Evolutionary conservation across 2,113 vertebrate genomes (phyloP).

Genomic region (Sinocyclocheilus maitianheensis): DNA sequence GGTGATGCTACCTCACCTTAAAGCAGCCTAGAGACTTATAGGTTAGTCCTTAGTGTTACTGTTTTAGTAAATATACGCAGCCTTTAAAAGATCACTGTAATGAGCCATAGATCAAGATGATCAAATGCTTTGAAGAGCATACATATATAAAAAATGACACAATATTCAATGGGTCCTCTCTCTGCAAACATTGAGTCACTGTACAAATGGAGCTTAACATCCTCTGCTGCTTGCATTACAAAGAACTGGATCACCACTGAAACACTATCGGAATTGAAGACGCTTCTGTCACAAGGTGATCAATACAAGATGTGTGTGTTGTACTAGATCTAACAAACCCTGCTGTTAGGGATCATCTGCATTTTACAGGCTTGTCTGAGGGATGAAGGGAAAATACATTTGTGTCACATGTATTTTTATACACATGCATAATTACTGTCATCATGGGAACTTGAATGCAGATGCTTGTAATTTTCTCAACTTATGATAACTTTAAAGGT

Average conservation of each 20-base stretch:
- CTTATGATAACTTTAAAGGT: not conserved
- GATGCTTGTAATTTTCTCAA: not conserved
- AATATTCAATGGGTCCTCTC: constrained; percentile 40
- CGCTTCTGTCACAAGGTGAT: constrained; percentile 47
- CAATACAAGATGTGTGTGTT: constrained; percentile 49
- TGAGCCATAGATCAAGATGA: not conserved
- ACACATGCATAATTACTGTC: not conserved
- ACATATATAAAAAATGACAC: not conserved
- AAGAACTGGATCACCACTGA: constrained; percentile 45
- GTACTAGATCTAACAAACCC: constrained; percentile 41
- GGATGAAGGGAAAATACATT: not conserved
- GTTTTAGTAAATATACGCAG: not conserved
- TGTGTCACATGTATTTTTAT: not conserved
- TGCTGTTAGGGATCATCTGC: constrained; percentile 24
- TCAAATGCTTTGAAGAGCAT: constrained; percentile 27
- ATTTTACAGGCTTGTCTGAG: not conserved
- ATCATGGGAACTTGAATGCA: not conserved
- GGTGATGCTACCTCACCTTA: not conserved
- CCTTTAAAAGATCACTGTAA: constrained; percentile 22
- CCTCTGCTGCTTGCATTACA: constrained; percentile 42
- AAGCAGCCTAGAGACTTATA: not conserved
- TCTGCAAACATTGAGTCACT: constrained; percentile 36
- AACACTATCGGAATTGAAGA: constrained; percentile 45
- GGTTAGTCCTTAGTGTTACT: not conserved
- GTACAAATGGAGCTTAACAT: constrained; percentile 45